Base-by-base conservation (phyloP, 2,797 vertebrate species). In the Pogonophryne albipinna region DNA sequence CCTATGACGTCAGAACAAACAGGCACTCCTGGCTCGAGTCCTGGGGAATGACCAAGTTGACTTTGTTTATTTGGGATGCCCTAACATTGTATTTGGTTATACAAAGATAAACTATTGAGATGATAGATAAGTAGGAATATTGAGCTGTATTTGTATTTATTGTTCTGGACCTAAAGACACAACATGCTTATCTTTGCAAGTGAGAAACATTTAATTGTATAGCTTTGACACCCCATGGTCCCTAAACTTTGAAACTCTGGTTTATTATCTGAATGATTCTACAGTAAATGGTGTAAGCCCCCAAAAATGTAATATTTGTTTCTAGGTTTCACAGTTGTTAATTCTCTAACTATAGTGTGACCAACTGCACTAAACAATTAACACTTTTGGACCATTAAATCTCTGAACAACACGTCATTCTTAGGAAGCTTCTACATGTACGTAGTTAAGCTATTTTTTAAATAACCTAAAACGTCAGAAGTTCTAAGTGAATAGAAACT, bases 1-100 rank as follows among this genome's bases (percentile, higher is more conserved):
- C 31, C 52, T n/a, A 19, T 88, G 90, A 89, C 79, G 74, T 85
- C 73, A 76, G 66, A 51, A 53, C 42, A 67, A 63, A 47, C 70
- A 73, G 61, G 63, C 53, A 52, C 72, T 55, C 42, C 58, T 76
- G 71, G 76, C 74, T 63, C 16, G 2, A 2, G 47, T 41, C 15
- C 23, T 8, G 4, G 3, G 19, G n/a, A 60, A 45, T 73, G 53
- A 61, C 38, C 6, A 67, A 27, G 38, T 20, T 71, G 4, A 46
- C 51, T 42, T 27, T 19, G 65, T 70, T 74, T 64, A 34, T 51
- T 55, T 61, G 7, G 12, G 0, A 44, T 4, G 34, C 5, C 16
- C 7, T 59, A 53, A 57, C 13, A 6, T 71, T 38, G 19, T 11
- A 41, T 41, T 14, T 0, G 0, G 38, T 8, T 16, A 31, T 41